These are phyloP conservation scores for Acleris sparsana DNA, from an alignment of 2,888 invertebrate species.

Conservation along the genomic window DNA sequence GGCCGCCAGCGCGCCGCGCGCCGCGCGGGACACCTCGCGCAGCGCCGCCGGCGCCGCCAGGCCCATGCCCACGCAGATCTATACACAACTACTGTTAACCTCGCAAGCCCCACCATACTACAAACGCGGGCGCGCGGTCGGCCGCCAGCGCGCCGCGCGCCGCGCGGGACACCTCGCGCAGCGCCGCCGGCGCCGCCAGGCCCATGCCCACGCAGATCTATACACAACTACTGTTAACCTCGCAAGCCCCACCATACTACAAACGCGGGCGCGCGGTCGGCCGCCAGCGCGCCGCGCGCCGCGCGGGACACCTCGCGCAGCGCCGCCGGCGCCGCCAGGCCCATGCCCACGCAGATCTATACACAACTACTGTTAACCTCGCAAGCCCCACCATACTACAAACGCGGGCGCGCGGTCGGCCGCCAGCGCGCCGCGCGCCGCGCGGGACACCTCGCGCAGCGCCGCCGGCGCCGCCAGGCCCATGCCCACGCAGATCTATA, in stretches of 20 bases:
- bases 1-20: constrained; percentile 89
- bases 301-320: constrained; percentile 96
- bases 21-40: constrained; percentile 96
- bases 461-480: constrained; percentile 92
- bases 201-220: constrained; percentile 97
- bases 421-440: constrained; percentile 89
- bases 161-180: constrained; percentile 95
- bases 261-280: constrained; percentile 96
- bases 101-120: too few species aligned
- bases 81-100: constrained; percentile 25
- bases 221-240: constrained; percentile 16
- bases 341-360: constrained; percentile 95
- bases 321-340: constrained; percentile 90
- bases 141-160: constrained; percentile 90
- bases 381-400: too few species aligned
- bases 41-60: constrained; percentile 90
- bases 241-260: too few species aligned
- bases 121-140: constrained; percentile 96
- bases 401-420: constrained; percentile 96
- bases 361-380: constrained; percentile 15
- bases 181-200: constrained; percentile 89
- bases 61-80: constrained; percentile 97
- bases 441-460: constrained; percentile 95
- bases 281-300: constrained; percentile 89
- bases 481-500: constrained; percentile 94